phyloP scores from a whole-genome alignment of 2,113 vertebrate genomes.

The Loxodonta africana region DNA sequence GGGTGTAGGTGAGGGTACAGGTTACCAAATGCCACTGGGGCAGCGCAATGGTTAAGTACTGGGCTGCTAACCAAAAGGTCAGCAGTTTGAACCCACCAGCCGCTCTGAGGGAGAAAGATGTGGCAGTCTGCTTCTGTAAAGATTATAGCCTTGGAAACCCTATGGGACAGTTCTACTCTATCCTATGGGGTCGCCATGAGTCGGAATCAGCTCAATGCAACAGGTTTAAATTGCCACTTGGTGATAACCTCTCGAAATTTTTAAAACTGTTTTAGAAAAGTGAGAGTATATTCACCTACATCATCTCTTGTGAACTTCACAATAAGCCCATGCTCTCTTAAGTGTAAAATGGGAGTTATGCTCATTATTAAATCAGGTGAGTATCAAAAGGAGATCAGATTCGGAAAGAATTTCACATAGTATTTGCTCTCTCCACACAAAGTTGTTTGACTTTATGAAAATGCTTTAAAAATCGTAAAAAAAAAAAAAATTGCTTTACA shows the following conservation, averaged over 20 bases:
- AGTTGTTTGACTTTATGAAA: background rate
- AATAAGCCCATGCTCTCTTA: fast-evolving
- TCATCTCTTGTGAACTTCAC: background rate
- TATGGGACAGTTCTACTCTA: no score
- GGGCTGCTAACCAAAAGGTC: no score
- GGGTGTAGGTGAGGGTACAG: background rate
- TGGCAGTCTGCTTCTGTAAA: no score
- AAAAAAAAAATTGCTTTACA: background rate
- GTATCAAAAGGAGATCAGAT: background rate
- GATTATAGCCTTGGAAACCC: no score
- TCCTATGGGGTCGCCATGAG: background rate
- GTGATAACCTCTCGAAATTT: background rate
- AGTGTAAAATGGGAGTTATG: background rate
- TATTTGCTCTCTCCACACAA: background rate
- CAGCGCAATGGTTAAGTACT: no score
- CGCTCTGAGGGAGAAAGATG: background rate
- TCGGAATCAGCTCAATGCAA: background rate
- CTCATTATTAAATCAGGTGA: background rate
- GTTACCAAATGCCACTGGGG: background rate
- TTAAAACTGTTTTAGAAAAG: background rate
- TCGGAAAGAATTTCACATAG: background rate
- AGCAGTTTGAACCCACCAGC: background rate
- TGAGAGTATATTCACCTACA: background rate
- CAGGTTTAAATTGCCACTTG: background rate
- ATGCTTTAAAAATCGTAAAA: background rate